Base-by-base conservation (phyloP, 2,113 vertebrate genomes). In the Engraulis encrasicolus region DNA sequence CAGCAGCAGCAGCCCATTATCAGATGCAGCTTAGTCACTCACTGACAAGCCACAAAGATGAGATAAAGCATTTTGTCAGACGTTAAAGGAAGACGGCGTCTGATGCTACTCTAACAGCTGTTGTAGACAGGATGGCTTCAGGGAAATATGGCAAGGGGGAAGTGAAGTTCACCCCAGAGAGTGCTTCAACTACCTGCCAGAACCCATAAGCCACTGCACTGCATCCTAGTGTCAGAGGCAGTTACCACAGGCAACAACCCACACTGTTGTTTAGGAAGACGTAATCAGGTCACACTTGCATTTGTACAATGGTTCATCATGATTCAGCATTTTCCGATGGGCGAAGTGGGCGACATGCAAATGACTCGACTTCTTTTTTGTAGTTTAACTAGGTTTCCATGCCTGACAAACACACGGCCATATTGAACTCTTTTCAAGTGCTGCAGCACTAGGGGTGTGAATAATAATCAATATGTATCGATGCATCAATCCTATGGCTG, bases 301-400 rank as follows among this genome's bases (percentile, higher is more conserved):
- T 66, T 34, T 74, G 14, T 34, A 34, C 66, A 27, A 74, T 74
- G 66, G 66, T 74, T 74, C 40, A 45, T 45, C 40, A 45, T 45
- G 66, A 74, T 74, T 74, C 66, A 74, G 66, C 66, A 74, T 74
- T 74, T 74, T 27, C 17, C 34, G 1, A 74, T 14, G 31, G 66
- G 27, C 31, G 14, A 34, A 34, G 4, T 36, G 23, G 66, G 27
- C 34, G 17, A 31, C 66, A 74, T 74, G 66, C 66, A 74, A 74
- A 74, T 18, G 1, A 17, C 9, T 74, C 31, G 15, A 31, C 66
- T 31, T 36, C 66, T 34, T 14, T 34, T 14, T 36, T 74, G 6
- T 27, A 74, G 15, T 34, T 31, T 74, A 31, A 34, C 12, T 2
- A 36, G 11, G 66, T 27, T 31, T 34, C 11, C 66, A 74, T 12